These are phyloP conservation scores for Brachionichthys hirsutus DNA, from an alignment of 2,113 vertebrate genomes.

Conservation along the genomic window DNA sequence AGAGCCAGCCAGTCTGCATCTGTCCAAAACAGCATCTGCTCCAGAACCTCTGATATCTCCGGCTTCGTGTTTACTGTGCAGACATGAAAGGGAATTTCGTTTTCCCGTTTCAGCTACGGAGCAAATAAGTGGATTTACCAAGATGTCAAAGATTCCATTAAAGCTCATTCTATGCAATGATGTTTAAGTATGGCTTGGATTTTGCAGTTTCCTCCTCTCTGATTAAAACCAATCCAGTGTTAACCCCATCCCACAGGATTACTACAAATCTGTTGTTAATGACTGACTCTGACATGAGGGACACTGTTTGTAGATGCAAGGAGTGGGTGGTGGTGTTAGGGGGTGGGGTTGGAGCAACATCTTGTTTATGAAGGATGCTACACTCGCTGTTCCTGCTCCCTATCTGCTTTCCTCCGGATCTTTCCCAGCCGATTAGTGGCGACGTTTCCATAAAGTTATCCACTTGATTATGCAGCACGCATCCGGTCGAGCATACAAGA, in stretches of 20 bases:
- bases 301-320: conserved; percentile 31
- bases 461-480: conserved; percentile 43
- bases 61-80: not conserved
- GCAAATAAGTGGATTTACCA: not conserved
- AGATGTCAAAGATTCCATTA: too few relatives aligned
- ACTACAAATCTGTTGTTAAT: conserved; percentile 58
- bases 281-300: conserved; percentile 31
- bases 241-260: conserved; percentile 65
- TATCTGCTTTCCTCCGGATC: not conserved
- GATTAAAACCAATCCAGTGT: conserved; percentile 66
- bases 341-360: conserved; percentile 16
- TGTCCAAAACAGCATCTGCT: too few relatives aligned
- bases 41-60: too few relatives aligned
- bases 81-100: not conserved
- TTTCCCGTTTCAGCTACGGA: not conserved
- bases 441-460: conserved; percentile 28
- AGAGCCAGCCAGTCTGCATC: not conserved
- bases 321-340: not conserved
- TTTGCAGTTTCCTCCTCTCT: conserved; percentile 36
- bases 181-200: not conserved
- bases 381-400: conserved; percentile 11
- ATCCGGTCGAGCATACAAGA: conserved; percentile 19
- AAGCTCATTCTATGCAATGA: too few relatives aligned
- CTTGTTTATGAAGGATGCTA: conserved; percentile 44
- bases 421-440: conserved; percentile 20